Percentiles rank a stretch among this genome's conserved stretches.
Conservation (phyloP, 2,113 vertebrate species). For the Hemicordylus capensis region DNA sequence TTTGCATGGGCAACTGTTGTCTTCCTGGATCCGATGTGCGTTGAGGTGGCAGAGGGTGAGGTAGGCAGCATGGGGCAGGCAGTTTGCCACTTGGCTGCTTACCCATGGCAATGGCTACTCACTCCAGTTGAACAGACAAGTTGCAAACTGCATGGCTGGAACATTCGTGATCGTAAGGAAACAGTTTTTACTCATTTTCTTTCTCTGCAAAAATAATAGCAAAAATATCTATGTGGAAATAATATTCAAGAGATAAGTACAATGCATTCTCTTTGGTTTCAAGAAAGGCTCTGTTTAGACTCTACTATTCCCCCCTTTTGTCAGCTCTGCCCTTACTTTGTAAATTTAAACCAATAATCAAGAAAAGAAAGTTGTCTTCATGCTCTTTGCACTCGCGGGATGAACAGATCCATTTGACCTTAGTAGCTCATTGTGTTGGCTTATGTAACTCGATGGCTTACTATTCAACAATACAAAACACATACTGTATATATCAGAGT, state of each 20-base stretch:
- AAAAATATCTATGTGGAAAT: neutral
- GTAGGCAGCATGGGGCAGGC: no score
- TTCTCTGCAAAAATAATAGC: neutral
- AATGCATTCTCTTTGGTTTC: neutral
- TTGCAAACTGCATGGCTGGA: neutral
- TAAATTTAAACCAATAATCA: neutral
- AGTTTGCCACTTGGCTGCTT: neutral
- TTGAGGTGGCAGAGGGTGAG: neutral
- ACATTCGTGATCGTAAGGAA: neutral
- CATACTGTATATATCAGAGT: no score
- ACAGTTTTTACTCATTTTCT: neutral
- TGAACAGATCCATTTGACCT: neutral
- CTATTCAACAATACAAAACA: neutral
- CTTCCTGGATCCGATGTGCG: no score
- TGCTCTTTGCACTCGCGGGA: fast-evolving
- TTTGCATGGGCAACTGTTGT: no score
- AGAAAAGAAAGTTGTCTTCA: neutral
- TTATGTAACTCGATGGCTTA: neutral
- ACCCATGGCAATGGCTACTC: neutral
- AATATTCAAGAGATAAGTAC: neutral
- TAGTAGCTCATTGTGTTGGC: neutral
- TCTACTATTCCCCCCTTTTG: neutral
- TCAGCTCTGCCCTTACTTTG: conserved; percentile 5
- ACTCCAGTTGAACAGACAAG: neutral
- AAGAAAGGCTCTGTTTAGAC: neutral